These are phyloP conservation scores for Meandrina meandrites DNA, from an alignment of 92 coral and sea anemone species.

Conservation along the genomic window DNA sequence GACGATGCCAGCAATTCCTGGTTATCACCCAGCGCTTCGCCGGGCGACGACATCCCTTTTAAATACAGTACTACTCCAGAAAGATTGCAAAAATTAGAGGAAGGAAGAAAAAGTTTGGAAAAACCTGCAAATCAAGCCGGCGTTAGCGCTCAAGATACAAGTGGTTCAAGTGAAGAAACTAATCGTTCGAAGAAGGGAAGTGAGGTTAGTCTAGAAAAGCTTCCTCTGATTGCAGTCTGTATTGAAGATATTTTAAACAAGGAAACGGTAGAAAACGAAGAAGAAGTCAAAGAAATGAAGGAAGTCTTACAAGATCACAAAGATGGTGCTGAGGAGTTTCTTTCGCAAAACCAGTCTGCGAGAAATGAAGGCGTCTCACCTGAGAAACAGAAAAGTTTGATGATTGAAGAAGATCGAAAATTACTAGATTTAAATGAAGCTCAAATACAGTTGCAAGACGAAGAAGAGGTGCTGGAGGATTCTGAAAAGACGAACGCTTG, in stretches of 20 bases:
- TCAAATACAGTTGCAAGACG: not conserved
- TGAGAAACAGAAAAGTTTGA: not conserved
- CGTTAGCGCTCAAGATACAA: not conserved
- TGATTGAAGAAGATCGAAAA: not conserved
- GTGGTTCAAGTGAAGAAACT: not conserved
- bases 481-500: not conserved
- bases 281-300: not conserved
- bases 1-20: not conserved
- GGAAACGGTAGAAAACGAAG: not conserved
- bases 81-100: constrained; percentile 6
- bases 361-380: not conserved
- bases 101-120: not conserved
- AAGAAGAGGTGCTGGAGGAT: not conserved
- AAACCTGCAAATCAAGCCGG: not conserved
- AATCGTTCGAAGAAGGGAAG: not conserved
- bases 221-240: not conserved
- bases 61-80: constrained; percentile 11
- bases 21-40: constrained; percentile 1
- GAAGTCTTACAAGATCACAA: not conserved
- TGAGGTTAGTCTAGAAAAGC: not conserved
- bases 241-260: not conserved
- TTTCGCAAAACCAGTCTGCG: not conserved
- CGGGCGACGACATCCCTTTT: constrained; percentile 1
- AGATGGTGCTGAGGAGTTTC: not conserved
- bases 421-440: not conserved